These are phyloP conservation scores for Acrocephalus arundinaceus DNA, from an alignment of 2,113 vertebrate genomes.

Conservation along the genomic window DNA sequence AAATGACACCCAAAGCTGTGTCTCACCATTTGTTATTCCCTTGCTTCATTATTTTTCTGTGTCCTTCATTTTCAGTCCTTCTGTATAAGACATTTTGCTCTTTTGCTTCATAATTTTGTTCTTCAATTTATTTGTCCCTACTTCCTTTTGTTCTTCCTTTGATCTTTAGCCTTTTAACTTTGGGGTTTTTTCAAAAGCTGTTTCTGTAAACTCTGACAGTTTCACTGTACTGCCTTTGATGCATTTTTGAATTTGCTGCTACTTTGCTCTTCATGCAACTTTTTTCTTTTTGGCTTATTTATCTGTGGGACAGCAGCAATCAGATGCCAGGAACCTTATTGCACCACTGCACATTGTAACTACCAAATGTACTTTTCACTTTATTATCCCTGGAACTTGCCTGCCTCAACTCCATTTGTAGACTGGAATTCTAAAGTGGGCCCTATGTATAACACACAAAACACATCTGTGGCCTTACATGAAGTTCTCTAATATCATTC, in stretches of 20 bases:
- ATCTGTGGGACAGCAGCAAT: background rate
- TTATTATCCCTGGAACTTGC: background rate
- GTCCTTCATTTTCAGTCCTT: background rate
- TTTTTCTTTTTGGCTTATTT: background rate
- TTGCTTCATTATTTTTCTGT: background rate
- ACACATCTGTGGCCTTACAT: background rate
- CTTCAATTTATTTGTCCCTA: constrained; percentile 9
- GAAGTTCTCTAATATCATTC: background rate
- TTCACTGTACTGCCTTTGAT: background rate
- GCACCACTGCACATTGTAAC: background rate
- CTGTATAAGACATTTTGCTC: background rate
- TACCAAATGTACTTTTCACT: background rate
- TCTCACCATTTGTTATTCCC: background rate
- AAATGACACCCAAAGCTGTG: background rate
- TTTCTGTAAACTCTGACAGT: background rate
- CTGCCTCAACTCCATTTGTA: background rate
- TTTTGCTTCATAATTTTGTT: background rate
- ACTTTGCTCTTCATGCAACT: background rate
- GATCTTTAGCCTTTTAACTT: constrained; percentile 42
- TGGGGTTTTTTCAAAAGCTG: background rate
- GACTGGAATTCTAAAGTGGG: background rate
- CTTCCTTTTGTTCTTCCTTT: constrained; percentile 39
- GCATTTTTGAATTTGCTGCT: background rate
- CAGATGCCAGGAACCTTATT: background rate
- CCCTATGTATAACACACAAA: background rate